Evolutionary conservation across 2,113 vertebrate species (phyloP).

Genomic region (Scatophagus argus): DNA sequence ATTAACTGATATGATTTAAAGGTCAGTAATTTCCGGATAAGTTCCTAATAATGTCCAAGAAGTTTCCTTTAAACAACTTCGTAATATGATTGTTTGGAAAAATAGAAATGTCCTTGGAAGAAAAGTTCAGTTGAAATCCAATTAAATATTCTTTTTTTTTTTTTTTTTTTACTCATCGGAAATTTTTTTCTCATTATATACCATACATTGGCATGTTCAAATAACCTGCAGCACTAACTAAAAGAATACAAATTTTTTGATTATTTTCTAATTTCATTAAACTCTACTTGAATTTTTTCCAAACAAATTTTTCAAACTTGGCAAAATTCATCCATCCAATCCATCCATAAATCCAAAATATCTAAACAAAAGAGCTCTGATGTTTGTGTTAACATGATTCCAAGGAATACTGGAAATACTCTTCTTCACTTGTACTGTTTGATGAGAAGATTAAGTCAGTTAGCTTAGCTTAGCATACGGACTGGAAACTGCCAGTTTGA

Average conservation of each 20-base stretch:
- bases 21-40: background rate
- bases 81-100: background rate
- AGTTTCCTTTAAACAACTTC: background rate
- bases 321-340: too few relatives aligned
- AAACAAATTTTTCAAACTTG: too few relatives aligned
- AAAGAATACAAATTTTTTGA: too few relatives aligned
- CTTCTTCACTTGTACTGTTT: background rate
- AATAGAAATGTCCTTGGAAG: background rate
- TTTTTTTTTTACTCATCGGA: background rate
- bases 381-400: background rate
- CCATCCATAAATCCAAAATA: too few relatives aligned
- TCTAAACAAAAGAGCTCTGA: background rate
- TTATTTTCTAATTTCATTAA: background rate
- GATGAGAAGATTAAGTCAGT: background rate
- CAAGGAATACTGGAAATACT: too few relatives aligned
- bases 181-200: background rate
- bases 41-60: background rate
- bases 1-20: background rate
- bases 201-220: background rate
- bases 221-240: background rate
- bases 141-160: background rate
- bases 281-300: background rate
- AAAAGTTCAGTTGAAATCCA: conserved; percentile 13
- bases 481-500: too few relatives aligned
- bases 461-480: background rate